phyloP scores from a whole-genome alignment of 2,113 vertebrate species.

The Rhodinocichla rosea region DNA sequence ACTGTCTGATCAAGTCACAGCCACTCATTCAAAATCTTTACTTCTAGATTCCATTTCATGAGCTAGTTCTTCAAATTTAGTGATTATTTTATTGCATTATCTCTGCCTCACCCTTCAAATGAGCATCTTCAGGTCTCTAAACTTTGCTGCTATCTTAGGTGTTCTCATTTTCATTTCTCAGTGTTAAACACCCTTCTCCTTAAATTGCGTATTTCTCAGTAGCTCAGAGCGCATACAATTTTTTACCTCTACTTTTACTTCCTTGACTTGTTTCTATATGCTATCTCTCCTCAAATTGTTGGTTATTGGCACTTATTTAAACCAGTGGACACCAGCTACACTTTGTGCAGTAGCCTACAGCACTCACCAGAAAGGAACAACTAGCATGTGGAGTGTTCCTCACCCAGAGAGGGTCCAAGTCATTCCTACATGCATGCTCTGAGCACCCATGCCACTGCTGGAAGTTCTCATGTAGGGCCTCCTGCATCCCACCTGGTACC shows the following conservation, averaged over 20 bases:
- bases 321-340: background rate
- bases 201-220: background rate
- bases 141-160: background rate
- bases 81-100: background rate
- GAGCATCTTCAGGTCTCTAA: background rate
- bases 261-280: background rate
- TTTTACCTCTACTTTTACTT: background rate
- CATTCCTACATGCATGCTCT: background rate
- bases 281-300: background rate
- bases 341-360: background rate
- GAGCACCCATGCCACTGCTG: background rate
- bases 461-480: background rate
- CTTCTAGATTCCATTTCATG: background rate
- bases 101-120: background rate
- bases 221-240: background rate
- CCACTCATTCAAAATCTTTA: background rate
- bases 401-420: background rate
- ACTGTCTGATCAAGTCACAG: background rate
- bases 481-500: background rate
- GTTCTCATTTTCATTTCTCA: background rate
- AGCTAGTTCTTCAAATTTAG: background rate
- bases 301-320: background rate
- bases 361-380: background rate
- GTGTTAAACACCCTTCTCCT: background rate
- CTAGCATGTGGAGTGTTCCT: background rate